phyloP scores from a whole-genome alignment of 2,113 vertebrate genomes.

The Mus musculus region DNA sequence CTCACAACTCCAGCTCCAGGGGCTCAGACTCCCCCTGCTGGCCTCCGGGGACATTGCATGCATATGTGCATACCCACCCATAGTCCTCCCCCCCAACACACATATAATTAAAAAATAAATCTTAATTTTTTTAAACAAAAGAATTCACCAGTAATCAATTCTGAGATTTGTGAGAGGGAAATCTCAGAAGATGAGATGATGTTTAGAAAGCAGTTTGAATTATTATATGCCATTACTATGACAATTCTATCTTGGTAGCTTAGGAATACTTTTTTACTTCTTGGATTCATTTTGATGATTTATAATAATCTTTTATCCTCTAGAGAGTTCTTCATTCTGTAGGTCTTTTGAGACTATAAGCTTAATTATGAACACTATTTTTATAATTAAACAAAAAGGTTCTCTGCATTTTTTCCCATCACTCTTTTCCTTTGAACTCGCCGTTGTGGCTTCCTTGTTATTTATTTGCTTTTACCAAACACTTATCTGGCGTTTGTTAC shows the following conservation, averaged over 20 bases:
- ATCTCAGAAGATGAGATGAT: not conserved
- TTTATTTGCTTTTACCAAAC: not conserved
- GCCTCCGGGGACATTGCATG: not conserved
- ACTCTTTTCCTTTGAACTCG: not conserved
- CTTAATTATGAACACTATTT: not conserved
- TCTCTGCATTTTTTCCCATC: not conserved
- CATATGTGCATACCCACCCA: not conserved
- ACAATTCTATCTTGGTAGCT: too few relatives aligned
- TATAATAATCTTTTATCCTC: not conserved
- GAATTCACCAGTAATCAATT: not conserved
- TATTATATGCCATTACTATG: not conserved
- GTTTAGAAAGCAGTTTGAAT: not conserved
- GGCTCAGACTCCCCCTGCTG: not conserved
- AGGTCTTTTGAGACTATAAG: not conserved
- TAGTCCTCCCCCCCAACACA: too few relatives aligned
- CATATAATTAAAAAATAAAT: not conserved
- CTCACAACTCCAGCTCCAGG: not conserved
- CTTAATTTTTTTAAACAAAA: not conserved
- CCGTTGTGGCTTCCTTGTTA: not conserved
- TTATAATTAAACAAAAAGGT: conserved; percentile 2
- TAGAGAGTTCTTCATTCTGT: not conserved
- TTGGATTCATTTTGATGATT: conserved; percentile 21
- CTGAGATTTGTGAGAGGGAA: not conserved
- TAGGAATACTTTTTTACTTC: not conserved
- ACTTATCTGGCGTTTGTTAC: not conserved